These are phyloP conservation scores for Manacus vitellinus DNA, from an alignment of 2,113 vertebrate species.

Conservation along the genomic window DNA sequence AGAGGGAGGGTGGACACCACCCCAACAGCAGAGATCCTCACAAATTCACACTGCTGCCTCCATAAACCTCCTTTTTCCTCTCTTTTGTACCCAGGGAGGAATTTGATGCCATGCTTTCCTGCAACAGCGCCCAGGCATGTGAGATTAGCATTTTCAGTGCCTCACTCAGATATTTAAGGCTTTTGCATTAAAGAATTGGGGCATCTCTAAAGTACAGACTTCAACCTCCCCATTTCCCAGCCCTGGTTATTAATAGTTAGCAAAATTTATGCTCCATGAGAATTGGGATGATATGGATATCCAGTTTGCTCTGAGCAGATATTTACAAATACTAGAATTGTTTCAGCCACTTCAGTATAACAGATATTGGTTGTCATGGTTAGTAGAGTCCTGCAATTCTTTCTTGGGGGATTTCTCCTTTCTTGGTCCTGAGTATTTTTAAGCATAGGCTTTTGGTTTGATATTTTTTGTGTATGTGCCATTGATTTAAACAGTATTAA, in stretches of 20 bases:
- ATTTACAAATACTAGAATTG: background rate
- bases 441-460: background rate
- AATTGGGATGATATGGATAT: background rate
- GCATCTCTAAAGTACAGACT: background rate
- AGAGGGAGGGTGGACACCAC: background rate
- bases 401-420: background rate
- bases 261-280: background rate
- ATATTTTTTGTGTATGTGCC: background rate
- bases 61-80: background rate
- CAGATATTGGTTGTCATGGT: background rate
- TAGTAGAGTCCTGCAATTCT: background rate
- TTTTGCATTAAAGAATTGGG: background rate
- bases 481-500: background rate
- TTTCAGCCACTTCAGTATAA: background rate
- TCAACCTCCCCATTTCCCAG: background rate
- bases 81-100: background rate
- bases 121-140: fast-evolving
- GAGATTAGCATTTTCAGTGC: background rate
- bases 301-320: background rate
- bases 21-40: background rate
- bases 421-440: background rate
- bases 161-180: background rate
- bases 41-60: background rate
- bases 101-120: background rate
- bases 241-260: background rate